Evolutionary conservation across 2,888 invertebrate species (phyloP).

Genomic region (Halocaridina rubra): DNA sequence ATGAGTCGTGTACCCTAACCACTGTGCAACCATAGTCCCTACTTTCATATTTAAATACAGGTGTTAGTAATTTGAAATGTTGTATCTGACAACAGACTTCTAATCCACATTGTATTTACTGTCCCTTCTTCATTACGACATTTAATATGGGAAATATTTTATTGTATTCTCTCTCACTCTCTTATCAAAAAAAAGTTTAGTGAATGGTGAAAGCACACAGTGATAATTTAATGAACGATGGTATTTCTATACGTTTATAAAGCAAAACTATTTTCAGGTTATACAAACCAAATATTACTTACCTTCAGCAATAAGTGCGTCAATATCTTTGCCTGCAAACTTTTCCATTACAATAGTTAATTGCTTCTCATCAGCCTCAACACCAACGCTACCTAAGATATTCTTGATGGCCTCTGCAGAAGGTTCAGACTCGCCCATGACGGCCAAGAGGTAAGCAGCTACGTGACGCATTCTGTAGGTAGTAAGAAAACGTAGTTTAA

Average conservation of each 20-base stretch:
- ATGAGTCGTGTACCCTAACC: no score
- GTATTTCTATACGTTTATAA: background rate
- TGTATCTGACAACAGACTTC: no score
- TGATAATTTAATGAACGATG: background rate
- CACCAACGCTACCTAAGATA: conserved; percentile 72
- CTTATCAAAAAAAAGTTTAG: background rate
- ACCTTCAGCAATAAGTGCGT: conserved; percentile 71
- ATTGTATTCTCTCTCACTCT: background rate
- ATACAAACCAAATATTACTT: no score
- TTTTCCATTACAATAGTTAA: conserved; percentile 69
- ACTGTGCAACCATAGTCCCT: no score
- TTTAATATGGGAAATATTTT: background rate
- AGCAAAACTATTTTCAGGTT: no score
- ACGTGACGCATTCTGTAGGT: conserved; percentile 71
- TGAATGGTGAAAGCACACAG: background rate
- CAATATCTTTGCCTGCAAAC: conserved; percentile 71
- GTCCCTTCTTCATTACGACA: background rate
- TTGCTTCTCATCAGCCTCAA: conserved; percentile 71
- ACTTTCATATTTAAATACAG: no score
- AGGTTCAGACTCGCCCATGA: conserved; percentile 70
- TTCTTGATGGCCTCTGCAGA: conserved; percentile 69
- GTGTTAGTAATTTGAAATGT: no score
- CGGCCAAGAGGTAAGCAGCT: conserved; percentile 71
- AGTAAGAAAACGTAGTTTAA: no score
- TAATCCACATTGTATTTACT: background rate